These are phyloP conservation scores for Sanderia malayensis DNA, from an alignment of 30 jellyfish, hydroid and myxozoan genomes.

Conservation along the genomic window DNA sequence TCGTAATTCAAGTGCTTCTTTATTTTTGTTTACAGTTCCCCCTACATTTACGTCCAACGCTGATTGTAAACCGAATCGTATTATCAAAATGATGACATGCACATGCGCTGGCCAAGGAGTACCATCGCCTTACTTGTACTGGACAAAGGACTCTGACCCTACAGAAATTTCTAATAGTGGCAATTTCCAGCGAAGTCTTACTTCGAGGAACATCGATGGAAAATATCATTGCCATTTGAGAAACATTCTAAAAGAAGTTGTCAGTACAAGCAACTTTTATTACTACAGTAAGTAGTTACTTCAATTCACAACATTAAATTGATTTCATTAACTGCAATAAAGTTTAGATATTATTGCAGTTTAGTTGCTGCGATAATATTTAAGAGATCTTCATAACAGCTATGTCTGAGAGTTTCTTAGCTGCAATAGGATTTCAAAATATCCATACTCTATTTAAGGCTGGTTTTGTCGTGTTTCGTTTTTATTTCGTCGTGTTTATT, in stretches of 20 bases:
- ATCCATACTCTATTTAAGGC: too few relatives aligned
- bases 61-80: slow-evolving; percentile 34
- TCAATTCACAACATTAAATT: too few relatives aligned
- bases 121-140: slow-evolving; percentile 29
- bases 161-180: slow-evolving; percentile 12
- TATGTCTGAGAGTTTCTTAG: too few relatives aligned
- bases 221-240: slow-evolving; percentile 60
- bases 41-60: slow-evolving; percentile 38
- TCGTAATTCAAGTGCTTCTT: too few relatives aligned
- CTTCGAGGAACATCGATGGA: slow-evolving; percentile 39
- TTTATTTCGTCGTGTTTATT: too few relatives aligned
- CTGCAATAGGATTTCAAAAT: too few relatives aligned
- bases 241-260: slow-evolving; percentile 30
- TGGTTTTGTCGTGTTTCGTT: too few relatives aligned
- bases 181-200: slow-evolving; percentile 9
- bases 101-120: slow-evolving; percentile 52
- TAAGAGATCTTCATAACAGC: too few relatives aligned
- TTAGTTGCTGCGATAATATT: too few relatives aligned
- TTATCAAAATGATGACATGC: slow-evolving; percentile 17
- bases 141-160: slow-evolving; percentile 33
- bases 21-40: slow-evolving; percentile 23
- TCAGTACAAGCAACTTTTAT: slow-evolving; percentile 10
- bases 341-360: too few relatives aligned
- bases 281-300: slow-evolving; percentile 15
- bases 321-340: too few relatives aligned